Evolutionary conservation across 2,888 invertebrate species (phyloP), one percentile per base, ranked within the genome.

Genomic region (Adelphocoris suturalis): DNA sequence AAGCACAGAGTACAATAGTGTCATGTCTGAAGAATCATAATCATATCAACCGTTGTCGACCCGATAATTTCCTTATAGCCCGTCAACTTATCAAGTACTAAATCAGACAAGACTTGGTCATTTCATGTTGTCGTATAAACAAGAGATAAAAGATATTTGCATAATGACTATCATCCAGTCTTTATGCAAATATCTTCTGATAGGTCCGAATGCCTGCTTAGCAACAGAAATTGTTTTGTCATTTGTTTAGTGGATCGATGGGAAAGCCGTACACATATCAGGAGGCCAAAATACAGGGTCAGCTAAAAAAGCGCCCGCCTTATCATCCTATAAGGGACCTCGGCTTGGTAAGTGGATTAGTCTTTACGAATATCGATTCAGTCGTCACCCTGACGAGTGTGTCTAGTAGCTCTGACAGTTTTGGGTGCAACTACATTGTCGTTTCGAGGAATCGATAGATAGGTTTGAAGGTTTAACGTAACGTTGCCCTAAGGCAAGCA

Each of bases 311-410:
- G 9, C 61, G 61, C 61, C 37, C 61, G n/a, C 61, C 61, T 61
- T n/a, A 61, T 61, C 61, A 61, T 61, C 19, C 19, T 61, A 61
- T 19, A 61, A 19, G 61, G 9, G 61, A 61, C 11, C n/a, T 19
- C n/a, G n/a, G 19, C 61, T 61, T 61, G 16, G 11, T 61, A 61
- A 61, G 61, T 61, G 61, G 61, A 61, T 61, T 61, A 61, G 61
- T 14, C 61, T 61, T 61, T 19, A 9, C 61, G 61, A 61, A 61
- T 61, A 61, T 61, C 61, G 61, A 61, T 61, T 61, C 61, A 19
- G 61, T 19, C 0, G 61, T n/a, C 0, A 61, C 19, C 19, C 61
- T 61, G 61, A 57, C 57, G 57, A 61, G 61, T 61, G 11, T 61
- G 61, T 19, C 61, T n/a, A 61, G 61, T n/a, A 61, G 19, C 61